These are phyloP conservation scores for Bombyx mandarina DNA, from an alignment of 1,140 invertebrate genomes.

Conservation along the genomic window DNA sequence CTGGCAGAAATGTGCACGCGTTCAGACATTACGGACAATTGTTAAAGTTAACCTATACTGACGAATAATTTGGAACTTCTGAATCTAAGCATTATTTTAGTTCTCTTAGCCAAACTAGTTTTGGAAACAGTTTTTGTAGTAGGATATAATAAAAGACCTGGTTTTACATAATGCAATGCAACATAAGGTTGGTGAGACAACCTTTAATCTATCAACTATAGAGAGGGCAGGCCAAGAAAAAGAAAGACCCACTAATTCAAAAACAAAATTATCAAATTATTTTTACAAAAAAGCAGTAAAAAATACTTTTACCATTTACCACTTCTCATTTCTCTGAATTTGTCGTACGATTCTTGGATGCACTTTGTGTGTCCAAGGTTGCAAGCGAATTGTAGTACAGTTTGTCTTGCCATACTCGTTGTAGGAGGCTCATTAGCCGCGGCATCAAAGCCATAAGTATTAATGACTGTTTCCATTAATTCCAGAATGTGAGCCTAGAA, in stretches of 20 bases:
- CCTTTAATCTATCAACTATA: not conserved
- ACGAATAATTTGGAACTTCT: too few species aligned
- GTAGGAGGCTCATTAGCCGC: slow-evolving; percentile 31
- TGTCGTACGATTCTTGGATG: slow-evolving; percentile 27
- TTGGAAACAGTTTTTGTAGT: not conserved
- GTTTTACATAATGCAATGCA: not conserved
- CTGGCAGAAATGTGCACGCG: too few species aligned
- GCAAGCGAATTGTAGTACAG: slow-evolving; percentile 51
- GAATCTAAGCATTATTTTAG: too few species aligned
- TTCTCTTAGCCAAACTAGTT: too few species aligned
- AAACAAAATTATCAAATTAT: not conserved
- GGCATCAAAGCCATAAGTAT: slow-evolving; percentile 32
- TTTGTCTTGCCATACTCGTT: slow-evolving; percentile 33
- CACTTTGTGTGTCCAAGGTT: slow-evolving; percentile 37
- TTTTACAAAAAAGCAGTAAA: not conserved
- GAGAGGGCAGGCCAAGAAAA: too few species aligned
- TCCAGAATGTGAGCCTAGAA: slow-evolving; percentile 34
- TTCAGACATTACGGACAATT: too few species aligned
- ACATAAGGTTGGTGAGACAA: not conserved
- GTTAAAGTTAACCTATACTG: too few species aligned
- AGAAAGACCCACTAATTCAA: too few species aligned
- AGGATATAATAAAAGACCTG: too few species aligned
- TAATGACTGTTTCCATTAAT: slow-evolving; percentile 44
- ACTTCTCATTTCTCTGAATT: slow-evolving; percentile 25
- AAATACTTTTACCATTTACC: slow-evolving; percentile 25